phyloP scores from a whole-genome alignment of 2,113 vertebrate genomes.

The Ammodytes dubius region DNA sequence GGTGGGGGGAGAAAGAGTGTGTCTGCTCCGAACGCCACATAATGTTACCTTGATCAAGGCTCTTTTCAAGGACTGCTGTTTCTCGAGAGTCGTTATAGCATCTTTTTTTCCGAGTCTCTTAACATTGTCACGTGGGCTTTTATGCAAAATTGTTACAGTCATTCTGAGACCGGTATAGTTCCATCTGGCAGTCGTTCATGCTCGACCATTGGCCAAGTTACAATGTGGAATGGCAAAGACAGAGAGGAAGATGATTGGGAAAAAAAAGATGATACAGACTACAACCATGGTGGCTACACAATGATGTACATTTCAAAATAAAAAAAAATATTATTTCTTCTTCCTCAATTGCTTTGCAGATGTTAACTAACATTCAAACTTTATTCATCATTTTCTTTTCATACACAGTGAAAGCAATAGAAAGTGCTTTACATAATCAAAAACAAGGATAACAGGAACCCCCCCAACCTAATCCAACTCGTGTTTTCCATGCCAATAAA shows the following conservation, averaged over 20 bases:
- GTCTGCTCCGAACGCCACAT: slow-evolving; percentile 7
- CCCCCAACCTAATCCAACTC: no score
- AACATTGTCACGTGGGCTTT: slow-evolving; percentile 10
- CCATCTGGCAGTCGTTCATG: background rate
- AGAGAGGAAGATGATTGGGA: background rate
- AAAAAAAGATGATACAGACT: background rate
- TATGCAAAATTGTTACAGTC: background rate
- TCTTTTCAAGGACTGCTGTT: slow-evolving; percentile 19
- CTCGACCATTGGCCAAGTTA: background rate
- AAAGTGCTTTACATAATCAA: no score
- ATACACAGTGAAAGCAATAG: no score
- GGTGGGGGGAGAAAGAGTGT: slow-evolving; percentile 18
- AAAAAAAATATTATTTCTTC: no score
- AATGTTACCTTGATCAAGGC: slow-evolving; percentile 53
- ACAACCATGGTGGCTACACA: background rate
- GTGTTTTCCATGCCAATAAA: no score
- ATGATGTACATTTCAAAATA: no score
- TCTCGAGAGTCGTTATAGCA: slow-evolving; percentile 29
- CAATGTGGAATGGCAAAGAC: background rate
- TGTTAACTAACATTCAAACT: no score
- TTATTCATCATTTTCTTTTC: no score
- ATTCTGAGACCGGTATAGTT: background rate
- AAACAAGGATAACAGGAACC: no score
- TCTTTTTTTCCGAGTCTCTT: slow-evolving; percentile 12
- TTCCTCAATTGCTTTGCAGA: no score